phyloP scores from a whole-genome alignment of 2,113 vertebrate species.

The Phrynosoma blainvillii region DNA sequence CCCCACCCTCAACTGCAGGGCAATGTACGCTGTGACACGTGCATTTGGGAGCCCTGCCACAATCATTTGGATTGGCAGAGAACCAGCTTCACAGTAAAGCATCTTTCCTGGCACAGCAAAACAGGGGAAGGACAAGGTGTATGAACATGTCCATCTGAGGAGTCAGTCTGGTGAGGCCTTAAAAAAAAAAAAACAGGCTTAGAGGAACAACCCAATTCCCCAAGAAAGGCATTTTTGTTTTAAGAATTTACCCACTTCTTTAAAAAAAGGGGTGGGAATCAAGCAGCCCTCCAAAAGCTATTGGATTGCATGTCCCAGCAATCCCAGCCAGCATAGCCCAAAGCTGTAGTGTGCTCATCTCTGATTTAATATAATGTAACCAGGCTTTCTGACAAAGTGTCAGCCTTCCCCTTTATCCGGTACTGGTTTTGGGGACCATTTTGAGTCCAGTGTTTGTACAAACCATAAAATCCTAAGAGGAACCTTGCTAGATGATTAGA shows the following conservation, averaged over 20 bases:
- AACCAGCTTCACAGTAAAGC: background rate
- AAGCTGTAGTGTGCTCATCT: too few relatives aligned
- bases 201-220: background rate
- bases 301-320: too few relatives aligned
- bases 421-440: background rate
- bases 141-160: background rate
- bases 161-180: background rate
- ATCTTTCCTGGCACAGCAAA: background rate
- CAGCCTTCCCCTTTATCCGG: background rate
- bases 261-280: too few relatives aligned
- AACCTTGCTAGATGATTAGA: background rate
- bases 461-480: too few relatives aligned
- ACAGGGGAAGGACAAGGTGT: constrained; percentile 9
- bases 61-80: constrained; percentile 1
- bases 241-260: background rate
- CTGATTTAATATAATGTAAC: background rate
- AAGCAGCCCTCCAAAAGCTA: too few relatives aligned
- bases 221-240: background rate
- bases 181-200: background rate
- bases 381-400: background rate
- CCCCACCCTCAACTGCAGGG: background rate
- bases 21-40: background rate
- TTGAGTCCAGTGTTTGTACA: background rate
- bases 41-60: background rate
- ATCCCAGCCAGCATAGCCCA: too few relatives aligned